Conservation (phyloP, 2,888 invertebrate genomes). For the Torymus texanus region DNA sequence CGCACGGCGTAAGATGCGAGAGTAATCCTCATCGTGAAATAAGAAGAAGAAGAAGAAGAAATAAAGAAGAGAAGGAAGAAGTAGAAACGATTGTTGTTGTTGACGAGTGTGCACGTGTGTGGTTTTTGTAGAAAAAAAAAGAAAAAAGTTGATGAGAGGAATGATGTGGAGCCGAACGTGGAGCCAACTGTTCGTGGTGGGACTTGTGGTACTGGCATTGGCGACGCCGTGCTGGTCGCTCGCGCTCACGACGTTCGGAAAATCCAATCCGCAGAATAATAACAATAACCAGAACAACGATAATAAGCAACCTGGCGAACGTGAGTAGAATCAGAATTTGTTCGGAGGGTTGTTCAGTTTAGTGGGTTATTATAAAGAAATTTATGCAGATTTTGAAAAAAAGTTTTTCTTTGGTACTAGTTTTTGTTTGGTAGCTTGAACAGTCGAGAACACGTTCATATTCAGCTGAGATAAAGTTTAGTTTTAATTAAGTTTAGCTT, state of each 20-base stretch:
- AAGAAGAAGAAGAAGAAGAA: too few relatives aligned
- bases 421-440: too few relatives aligned
- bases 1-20: not conserved
- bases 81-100: too few relatives aligned
- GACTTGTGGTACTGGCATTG: slow-evolving; percentile 27
- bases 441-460: too few relatives aligned
- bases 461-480: too few relatives aligned
- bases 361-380: not conserved
- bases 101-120: too few relatives aligned
- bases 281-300: slow-evolving; percentile 59
- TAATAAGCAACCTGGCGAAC: slow-evolving; percentile 40
- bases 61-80: too few relatives aligned
- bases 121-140: not conserved
- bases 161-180: slow-evolving; percentile 29
- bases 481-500: too few relatives aligned
- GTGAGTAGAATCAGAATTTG: slow-evolving; percentile 20
- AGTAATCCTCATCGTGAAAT: not conserved
- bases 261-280: slow-evolving; percentile 79
- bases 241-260: slow-evolving; percentile 84
- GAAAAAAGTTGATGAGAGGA: too few relatives aligned
- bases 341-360: not conserved
- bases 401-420: too few relatives aligned
- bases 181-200: not conserved
- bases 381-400: too few relatives aligned
- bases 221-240: slow-evolving; percentile 77